Percentiles rank a stretch among this genome's conserved stretches.
phyloP scores from a whole-genome alignment of 2,113 vertebrate genomes.

The Saguinus imperator region DNA sequence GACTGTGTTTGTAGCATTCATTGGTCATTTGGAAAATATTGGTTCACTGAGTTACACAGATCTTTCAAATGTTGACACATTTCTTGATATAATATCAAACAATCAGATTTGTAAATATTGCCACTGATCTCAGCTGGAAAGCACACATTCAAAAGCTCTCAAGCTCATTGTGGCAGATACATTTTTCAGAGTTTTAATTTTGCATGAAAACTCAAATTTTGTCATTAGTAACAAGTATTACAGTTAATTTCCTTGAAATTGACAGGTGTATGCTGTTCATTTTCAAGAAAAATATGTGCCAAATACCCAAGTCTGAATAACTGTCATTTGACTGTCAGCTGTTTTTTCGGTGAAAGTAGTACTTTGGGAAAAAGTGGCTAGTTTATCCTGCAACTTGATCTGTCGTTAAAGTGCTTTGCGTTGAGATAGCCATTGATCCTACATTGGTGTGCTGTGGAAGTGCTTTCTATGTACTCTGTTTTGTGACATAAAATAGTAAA shows the following conservation, averaged over 20 bases:
- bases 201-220: neutral
- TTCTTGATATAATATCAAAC: slow-evolving; percentile 14
- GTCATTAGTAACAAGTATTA: neutral
- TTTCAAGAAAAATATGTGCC: neutral
- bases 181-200: neutral
- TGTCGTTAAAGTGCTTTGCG: fast-evolving
- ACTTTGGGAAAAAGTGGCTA: neutral
- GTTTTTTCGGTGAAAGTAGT: neutral
- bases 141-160: neutral
- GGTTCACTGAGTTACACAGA: neutral
- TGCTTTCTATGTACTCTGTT: neutral
- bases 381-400: neutral
- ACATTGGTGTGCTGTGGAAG: too few relatives aligned
- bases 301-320: neutral
- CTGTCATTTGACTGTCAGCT: neutral
- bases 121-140: neutral
- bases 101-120: slow-evolving; percentile 25
- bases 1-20: neutral
- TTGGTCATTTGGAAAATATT: neutral
- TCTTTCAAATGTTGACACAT: slow-evolving; percentile 5
- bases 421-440: neutral
- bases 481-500: neutral
- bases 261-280: neutral
- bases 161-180: neutral
- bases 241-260: neutral